Percentiles rank a stretch among this genome's conserved stretches.
phyloP scores from a whole-genome alignment of 2,888 invertebrate genomes.

The Hypomecis punctinalis region DNA sequence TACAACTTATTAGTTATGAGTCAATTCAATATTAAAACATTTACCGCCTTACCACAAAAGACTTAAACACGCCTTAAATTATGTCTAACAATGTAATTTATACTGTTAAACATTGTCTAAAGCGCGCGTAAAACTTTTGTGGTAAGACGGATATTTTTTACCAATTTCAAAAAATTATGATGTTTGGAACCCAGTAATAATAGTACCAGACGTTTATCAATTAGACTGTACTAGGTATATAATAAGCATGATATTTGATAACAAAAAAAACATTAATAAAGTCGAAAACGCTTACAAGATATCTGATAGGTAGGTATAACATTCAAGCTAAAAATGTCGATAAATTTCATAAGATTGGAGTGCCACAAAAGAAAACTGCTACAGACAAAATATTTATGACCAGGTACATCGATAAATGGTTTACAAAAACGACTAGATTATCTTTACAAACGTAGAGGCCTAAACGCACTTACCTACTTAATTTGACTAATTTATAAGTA shows the following conservation, averaged over 20 bases:
- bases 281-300: constrained; percentile 22
- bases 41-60: no score
- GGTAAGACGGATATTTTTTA: no score
- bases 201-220: neutral
- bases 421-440: constrained; percentile 44
- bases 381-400: constrained; percentile 32
- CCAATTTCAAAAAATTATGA: no score
- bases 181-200: neutral
- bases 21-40: no score
- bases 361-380: constrained; percentile 27
- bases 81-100: no score
- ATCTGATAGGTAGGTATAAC: constrained; percentile 9
- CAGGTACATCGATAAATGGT: constrained; percentile 43
- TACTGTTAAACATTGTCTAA: no score
- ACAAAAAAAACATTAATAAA: constrained; percentile 12
- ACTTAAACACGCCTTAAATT: no score
- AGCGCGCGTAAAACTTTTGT: no score
- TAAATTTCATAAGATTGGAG: constrained; percentile 18
- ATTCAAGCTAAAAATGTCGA: constrained; percentile 34
- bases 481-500: no score
- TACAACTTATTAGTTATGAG: no score
- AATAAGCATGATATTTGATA: constrained; percentile 18
- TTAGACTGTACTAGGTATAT: neutral
- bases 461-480: constrained; percentile 14
- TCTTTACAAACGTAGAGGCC: constrained; percentile 36